Percentiles rank a stretch among this genome's conserved stretches.
Conservation (phyloP, 2,797 vertebrate genomes). For the Sebastes flavidus region DNA sequence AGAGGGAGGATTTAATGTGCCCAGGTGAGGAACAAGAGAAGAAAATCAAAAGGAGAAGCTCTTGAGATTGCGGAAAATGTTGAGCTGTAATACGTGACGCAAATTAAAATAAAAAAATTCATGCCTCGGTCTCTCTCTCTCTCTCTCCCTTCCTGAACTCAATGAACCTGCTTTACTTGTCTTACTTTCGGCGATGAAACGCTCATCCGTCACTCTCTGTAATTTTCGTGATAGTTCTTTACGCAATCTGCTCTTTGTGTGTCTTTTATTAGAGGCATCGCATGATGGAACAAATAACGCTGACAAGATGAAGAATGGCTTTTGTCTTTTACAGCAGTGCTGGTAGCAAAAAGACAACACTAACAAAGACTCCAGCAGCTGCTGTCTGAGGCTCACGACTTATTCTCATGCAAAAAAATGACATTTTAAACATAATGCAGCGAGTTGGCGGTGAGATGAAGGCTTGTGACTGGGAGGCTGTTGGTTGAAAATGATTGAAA, state of each 20-base stretch:
- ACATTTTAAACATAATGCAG: slow-evolving; percentile 49
- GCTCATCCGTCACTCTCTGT: neutral
- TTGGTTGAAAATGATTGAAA: neutral
- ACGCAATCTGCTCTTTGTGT: slow-evolving; percentile 3
- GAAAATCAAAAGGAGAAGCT: neutral
- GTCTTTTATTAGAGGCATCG: slow-evolving; percentile 19
- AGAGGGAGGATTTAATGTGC: neutral
- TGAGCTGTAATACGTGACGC: neutral
- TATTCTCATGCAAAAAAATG: slow-evolving; percentile 41
- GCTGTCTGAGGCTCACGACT: neutral
- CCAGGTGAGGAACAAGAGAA: neutral
- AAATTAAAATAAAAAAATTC: slow-evolving; percentile 13
- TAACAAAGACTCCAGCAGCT: slow-evolving; percentile 31
- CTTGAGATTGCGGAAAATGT: neutral
- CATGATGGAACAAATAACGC: slow-evolving; percentile 21
- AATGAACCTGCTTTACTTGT: slow-evolving; percentile 23
- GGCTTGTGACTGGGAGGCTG: slow-evolving; percentile 2
- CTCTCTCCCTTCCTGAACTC: slow-evolving; percentile 19
- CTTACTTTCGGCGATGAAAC: neutral
- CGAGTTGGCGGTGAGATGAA: neutral
- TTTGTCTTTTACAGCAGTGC: slow-evolving; percentile 36
- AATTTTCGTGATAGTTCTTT: neutral
- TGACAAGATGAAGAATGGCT: slow-evolving; percentile 39
- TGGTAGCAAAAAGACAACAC: slow-evolving; percentile 10
- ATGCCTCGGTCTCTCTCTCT: neutral